Base-by-base conservation (phyloP, 1,140 invertebrate genomes). In the Drosophila chauvacae region DNA sequence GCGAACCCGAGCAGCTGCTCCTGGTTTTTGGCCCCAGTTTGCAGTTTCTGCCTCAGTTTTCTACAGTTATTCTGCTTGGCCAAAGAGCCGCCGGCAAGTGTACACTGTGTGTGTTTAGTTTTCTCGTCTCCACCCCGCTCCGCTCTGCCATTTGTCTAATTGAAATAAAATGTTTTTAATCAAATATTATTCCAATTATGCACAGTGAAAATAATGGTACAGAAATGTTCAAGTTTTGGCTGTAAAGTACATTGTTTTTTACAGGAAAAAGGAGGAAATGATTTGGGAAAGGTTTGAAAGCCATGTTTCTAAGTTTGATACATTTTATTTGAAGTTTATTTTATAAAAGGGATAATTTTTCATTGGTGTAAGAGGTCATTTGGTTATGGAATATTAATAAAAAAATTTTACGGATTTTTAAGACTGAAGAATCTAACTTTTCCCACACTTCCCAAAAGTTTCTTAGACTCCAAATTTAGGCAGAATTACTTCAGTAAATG, bases 281-380 rank as follows among this genome's bases (percentile, higher is more conserved):
- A 28, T 16, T 3, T 4, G 1, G 11, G 7, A 28, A 26, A 23
- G 99, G 93, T 99, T 98, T 4, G 11, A n/a, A 57, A 28, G 30
- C 10, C 3, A 2, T 16, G 18, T 13, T 18, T 14, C 11, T 14
- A 11, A 1, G 1, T 13, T 20, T 14, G 6, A n/a, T 35, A n/a
- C 7, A 20, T 20, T 33, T 18, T 13, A 18, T 18, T 0, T 13
- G 3, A 51, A 51, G 1, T 53, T 53, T 33, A 9, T 20, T 53
- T 20, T 7, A 53, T 53, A 20, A 35, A 53, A 33, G 11, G 9
- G 4, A 9, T n/a, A 0, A n/a, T 9, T 13, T 37, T 33, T 33
- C 3, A 33, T 33, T 11, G 33, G 10, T 11, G 33, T 33, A 11
- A 11, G 4, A 33, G 10, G 9, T 33, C 4, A 33, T 33, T 33